Evolutionary conservation across 2,113 vertebrate genomes (phyloP).

Genomic region (Edolisoma coerulescens): DNA sequence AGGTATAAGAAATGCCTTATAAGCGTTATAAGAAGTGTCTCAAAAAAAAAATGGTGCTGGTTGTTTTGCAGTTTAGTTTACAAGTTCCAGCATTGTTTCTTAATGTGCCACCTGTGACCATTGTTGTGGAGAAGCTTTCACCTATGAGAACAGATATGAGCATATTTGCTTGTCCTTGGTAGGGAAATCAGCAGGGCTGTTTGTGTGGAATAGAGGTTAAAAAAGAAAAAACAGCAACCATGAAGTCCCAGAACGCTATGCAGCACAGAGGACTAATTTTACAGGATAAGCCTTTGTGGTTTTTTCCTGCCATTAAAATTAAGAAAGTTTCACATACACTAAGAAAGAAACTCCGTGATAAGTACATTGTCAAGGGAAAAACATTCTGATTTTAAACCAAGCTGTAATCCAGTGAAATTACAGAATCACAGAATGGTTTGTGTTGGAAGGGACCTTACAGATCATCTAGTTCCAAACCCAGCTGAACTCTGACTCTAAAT

Average conservation of each 20-base stretch:
- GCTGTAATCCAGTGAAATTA: background rate
- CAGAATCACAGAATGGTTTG: background rate
- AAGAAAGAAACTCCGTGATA: background rate
- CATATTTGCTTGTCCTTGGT: fast-evolving
- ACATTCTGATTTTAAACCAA: background rate
- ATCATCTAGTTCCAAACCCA: background rate
- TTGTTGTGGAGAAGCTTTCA: background rate
- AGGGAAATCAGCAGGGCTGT: background rate
- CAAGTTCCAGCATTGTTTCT: background rate
- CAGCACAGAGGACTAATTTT: background rate
- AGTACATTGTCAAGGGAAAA: background rate
- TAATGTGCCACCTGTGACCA: background rate
- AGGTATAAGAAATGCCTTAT: background rate
- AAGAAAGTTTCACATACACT: background rate
- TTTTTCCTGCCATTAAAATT: background rate
- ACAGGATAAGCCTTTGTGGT: background rate
- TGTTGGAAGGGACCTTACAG: background rate
- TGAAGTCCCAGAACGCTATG: background rate
- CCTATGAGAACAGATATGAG: background rate
- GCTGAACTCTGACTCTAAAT: background rate
- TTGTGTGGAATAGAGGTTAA: background rate
- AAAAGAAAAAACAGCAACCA: background rate
- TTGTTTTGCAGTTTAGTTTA: background rate
- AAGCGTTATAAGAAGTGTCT: background rate
- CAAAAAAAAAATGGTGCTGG: background rate